Evolutionary conservation across 2,113 vertebrate genomes (phyloP).

Genomic region (Corythornis vintsioides): DNA sequence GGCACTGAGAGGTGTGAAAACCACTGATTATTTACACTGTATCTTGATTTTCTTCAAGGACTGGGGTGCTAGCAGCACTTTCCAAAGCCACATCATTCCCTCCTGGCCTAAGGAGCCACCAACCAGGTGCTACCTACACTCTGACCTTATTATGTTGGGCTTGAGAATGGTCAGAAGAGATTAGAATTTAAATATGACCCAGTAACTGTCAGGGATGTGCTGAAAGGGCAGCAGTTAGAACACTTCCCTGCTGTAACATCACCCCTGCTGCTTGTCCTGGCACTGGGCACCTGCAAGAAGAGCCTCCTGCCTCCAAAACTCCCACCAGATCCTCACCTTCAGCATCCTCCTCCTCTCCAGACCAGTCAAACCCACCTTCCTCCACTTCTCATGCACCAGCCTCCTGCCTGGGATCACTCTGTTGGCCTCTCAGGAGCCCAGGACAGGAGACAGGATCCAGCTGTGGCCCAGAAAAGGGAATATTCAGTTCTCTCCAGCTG

Average conservation of each 20-base stretch:
- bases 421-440: background rate
- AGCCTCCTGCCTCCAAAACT: background rate
- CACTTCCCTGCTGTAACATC: no score
- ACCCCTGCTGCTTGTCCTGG: background rate
- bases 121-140: fast-evolving
- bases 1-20: background rate
- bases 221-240: background rate
- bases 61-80: no score
- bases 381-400: background rate
- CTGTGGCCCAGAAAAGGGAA: background rate
- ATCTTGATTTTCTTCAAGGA: background rate
- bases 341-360: background rate
- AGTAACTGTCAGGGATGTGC: background rate
- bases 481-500: background rate
- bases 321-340: background rate
- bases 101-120: background rate
- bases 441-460: background rate
- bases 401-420: background rate
- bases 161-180: fast-evolving
- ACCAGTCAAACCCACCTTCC: background rate
- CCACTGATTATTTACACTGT: background rate
- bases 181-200: background rate
- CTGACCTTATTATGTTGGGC: fast-evolving
- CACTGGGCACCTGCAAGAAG: background rate
- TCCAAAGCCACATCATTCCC: background rate